Base-by-base conservation (phyloP, 64 coral and sea anemone genomes). In the Catalaphyllia jardinei region DNA sequence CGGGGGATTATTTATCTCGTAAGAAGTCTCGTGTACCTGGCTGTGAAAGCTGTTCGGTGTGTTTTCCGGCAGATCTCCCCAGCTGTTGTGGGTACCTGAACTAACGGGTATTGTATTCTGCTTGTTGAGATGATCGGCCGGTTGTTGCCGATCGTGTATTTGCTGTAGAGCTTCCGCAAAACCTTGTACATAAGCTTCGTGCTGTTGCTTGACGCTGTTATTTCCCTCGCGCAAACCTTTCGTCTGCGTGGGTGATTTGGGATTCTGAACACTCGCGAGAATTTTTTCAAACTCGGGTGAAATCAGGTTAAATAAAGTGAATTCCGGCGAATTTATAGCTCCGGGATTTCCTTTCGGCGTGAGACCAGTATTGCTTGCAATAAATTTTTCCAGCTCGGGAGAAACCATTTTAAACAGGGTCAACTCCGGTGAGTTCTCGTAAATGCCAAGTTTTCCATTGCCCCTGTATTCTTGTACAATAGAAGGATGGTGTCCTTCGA, bases 271-370 rank as follows among this genome's bases (percentile, higher is more conserved):
- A 74, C 91, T 99, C 15, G 91, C 90, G 9, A 99, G 83, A 13
- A 99, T 95, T 74, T 95, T 95, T 52, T 99, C 97, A 95, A 99
- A 99, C 55, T 99, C 97, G 2, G 97, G 97, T 57, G 97, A 99
- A 59, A 95, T 89, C 16, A 99, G 75, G 51, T 89, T 99, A 62
- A 99, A 95, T 2, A 99, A 80, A 22, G 91, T 91, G 19, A 99
- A 83, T 28, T 99, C 97, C 1, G 97, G 91, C n/a, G 94, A 93
- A 46, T 92, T 91, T 17, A 98, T 78, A 6, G 88, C 88, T 0
- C 86, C 74, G 1, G 80, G 83, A 14, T 93, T 95, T 1, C 90
- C 90, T 64, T 92, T 93, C 3, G 97, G 94, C 8, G 93, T 98
- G 10, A 93, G 52, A 18, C 90, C 92, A 9, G 96, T 95, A 73